Percentiles rank a stretch among this genome's conserved stretches.
Evolutionary conservation across 2,797 vertebrate species (phyloP).

Genomic region (Synanceia verrucosa): DNA sequence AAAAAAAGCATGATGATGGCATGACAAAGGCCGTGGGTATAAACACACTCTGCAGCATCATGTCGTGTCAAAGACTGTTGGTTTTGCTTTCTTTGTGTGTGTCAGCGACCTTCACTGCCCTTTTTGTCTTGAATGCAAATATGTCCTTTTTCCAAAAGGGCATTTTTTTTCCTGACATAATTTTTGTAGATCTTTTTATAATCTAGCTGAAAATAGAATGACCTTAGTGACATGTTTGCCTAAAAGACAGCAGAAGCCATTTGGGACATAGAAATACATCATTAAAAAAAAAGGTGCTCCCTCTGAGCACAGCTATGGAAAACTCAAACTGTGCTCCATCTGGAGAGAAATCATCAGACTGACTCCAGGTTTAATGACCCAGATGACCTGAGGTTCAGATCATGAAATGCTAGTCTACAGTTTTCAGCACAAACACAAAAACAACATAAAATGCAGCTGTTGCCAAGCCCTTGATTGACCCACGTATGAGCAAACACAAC

Average conservation of each 20-base stretch:
- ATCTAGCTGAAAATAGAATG: not conserved
- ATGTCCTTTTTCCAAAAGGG: slow-evolving; percentile 45
- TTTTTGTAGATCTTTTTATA: slow-evolving; percentile 16
- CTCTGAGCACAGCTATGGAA: not conserved
- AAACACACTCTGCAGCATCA: too few species aligned
- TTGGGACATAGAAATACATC: not conserved
- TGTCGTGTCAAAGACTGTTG: not conserved
- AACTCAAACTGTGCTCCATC: not conserved
- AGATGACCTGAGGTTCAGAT: slow-evolving; percentile 13
- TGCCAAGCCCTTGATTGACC: slow-evolving; percentile 28
- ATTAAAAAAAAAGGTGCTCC: not conserved
- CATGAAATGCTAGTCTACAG: slow-evolving; percentile 11
- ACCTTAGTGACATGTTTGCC: not conserved
- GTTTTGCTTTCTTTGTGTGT: not conserved
- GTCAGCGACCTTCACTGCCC: not conserved
- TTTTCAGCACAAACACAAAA: slow-evolving; percentile 11
- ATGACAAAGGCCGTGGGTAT: too few species aligned
- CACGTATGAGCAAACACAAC: slow-evolving; percentile 52
- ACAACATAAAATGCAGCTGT: slow-evolving; percentile 8
- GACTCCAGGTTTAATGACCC: slow-evolving; percentile 4
- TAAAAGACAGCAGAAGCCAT: not conserved
- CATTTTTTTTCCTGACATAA: not conserved
- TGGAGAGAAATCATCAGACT: not conserved
- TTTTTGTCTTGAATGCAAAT: slow-evolving; percentile 9
- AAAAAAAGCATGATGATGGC: too few species aligned